Base-by-base conservation (phyloP, 2,888 invertebrate genomes). In the Bembecia ichneumoniformis region DNA sequence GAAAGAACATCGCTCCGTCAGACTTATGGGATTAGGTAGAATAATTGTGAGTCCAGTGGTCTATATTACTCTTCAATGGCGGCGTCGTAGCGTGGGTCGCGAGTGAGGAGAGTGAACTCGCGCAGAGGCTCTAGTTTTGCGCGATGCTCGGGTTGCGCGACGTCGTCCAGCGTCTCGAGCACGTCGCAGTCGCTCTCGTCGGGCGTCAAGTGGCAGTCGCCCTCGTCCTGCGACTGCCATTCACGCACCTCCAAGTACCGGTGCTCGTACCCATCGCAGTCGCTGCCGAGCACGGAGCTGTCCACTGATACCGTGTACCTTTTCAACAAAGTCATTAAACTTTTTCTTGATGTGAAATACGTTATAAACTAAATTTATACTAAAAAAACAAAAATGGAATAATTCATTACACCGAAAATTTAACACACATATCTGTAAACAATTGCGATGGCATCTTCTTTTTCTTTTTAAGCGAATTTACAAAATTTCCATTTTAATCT, bases 231-330 rank as follows among this genome's bases (percentile, higher is more conserved):
- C 35, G 35, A 46, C 45, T 34, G 46, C 9, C 34, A 56, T 49
- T 35, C 54, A 52, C 34, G 16, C 36, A 73, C 71, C 49, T 68
- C 68, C 40, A 55, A 53, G 68, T 79, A 86, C 47, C 67, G 64
- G 54, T 82, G 82, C 61, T 70, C 67, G 66, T 82, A 81, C 20
- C 69, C 63, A 59, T 86, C 86, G 58, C 68, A 59, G 57, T 63
- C 60, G 20, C 63, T 52, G 35, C 84, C 84, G 57, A 86, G 71
- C 58, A 72, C 62, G 1, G 83, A 79, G 58, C 83, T 83, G 71
- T 84, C 79, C 49, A 80, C 74, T 1, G 58, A 50, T 55, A 84
- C 79, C 1, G 70, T 59, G 63, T 84, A 86, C 58, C 82, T 82
- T 67, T 40, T 40, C 11, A n/a, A 40, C 13, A 3, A 40, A 40